Percentiles rank a stretch among this genome's conserved stretches.
Evolutionary conservation across 2,797 vertebrate genomes (phyloP).

Genomic region (Pteronotus mesoamericanus): DNA sequence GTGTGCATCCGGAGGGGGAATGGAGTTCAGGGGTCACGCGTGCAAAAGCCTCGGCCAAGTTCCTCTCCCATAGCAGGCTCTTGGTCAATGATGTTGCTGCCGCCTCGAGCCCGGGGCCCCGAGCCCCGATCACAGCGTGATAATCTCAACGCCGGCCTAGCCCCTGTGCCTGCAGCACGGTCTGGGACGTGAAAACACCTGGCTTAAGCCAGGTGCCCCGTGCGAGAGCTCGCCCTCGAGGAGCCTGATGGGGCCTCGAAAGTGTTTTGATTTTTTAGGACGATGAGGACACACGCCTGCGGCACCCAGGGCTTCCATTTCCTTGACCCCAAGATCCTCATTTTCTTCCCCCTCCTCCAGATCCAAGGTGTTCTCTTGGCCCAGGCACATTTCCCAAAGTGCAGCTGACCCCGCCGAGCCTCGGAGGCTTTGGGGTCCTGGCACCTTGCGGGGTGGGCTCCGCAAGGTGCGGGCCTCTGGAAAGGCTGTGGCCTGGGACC

Average conservation of each 20-base stretch:
- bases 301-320: not conserved
- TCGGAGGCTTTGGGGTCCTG: not conserved
- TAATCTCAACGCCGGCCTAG: accelerated
- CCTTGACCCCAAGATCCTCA: not conserved
- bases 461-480: not conserved
- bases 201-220: not conserved
- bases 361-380: not conserved
- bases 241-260: not conserved
- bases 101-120: not conserved
- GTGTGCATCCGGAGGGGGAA: not conserved
- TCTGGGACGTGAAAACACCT: not conserved
- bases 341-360: accelerated
- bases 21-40: accelerated
- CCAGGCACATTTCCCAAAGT: too few relatives aligned
- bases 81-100: not conserved
- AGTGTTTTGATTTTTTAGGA: not conserved
- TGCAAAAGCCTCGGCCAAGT: not conserved
- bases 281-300: accelerated
- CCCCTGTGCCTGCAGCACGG: accelerated
- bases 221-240: not conserved
- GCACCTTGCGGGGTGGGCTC: accelerated
- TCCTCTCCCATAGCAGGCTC: not conserved
- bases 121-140: accelerated
- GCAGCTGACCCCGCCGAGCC: not conserved
- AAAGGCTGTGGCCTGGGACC: not conserved